These are phyloP conservation scores for Myotis daubentonii DNA, from an alignment of 2,797 vertebrate genomes.

Conservation along the genomic window DNA sequence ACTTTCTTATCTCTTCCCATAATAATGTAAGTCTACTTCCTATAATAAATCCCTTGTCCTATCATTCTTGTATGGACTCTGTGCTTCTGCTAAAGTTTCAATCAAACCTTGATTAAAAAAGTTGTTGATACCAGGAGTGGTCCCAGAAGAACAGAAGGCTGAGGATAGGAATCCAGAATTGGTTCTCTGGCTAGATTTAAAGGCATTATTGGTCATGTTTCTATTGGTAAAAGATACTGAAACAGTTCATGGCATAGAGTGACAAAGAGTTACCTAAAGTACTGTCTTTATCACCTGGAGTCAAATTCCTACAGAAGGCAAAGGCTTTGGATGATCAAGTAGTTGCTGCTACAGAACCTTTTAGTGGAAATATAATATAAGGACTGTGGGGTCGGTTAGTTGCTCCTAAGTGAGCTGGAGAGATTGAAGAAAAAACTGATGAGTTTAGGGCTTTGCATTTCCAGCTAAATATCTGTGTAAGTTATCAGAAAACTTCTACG, in stretches of 20 bases:
- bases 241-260: background rate
- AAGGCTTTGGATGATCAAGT: background rate
- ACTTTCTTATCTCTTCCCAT: background rate
- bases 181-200: background rate
- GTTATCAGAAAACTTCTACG: background rate
- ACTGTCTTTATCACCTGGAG: background rate
- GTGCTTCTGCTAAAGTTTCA: background rate
- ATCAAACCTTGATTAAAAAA: background rate
- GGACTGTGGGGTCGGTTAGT: background rate
- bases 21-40: background rate
- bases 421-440: background rate
- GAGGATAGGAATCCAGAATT: background rate
- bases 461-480: background rate
- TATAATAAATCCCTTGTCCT: background rate
- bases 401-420: background rate
- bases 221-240: background rate
- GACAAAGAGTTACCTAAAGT: background rate
- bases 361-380: background rate
- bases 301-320: background rate
- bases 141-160: background rate
- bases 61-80: background rate
- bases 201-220: background rate
- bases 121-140: background rate
- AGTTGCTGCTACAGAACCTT: background rate
- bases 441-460: background rate